Evolutionary conservation across 2,797 vertebrate genomes (phyloP), one percentile per base, ranked within the genome.

Genomic region (Chelmon rostratus): DNA sequence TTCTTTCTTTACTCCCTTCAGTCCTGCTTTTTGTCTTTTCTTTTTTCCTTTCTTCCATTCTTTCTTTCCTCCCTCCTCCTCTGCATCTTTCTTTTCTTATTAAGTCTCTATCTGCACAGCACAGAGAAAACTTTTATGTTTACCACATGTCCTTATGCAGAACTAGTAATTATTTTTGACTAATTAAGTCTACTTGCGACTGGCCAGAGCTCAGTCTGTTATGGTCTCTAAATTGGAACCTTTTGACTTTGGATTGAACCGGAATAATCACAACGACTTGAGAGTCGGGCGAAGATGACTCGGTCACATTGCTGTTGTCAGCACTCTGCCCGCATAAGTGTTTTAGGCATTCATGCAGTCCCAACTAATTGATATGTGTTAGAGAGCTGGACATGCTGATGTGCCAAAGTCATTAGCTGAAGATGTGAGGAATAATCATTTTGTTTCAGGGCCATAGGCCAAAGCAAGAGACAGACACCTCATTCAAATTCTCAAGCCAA

Each of bases 341-440:
- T 87, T 76, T 78, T 40, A 62, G 68, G 88, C 84, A 78, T 84
- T 81, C 79, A 88, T 81, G 87, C 81, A 25, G 85, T 69, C 78
- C 72, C 67, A 65, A 31, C 86, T 91, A 93, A 92, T 91, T 92
- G 92, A 93, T 91, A 89, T 90, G 89, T 90, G 90, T 88, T 82
- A 78, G 76, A 84, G 84, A 78, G 78, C 6, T 3, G 64, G 79
- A 79, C 82, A 85, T 87, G 89, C 90, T 90, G 87, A 92, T 90
- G 89, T 71, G 84, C 86, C 84, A 90, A 79, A 89, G 84, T 93
- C 89, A 91, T 94, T 93, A 93, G 86, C 88, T 69, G 71, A 91
- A 92, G n/a, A 92, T 88, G 79, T 87, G 81, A 91, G 84, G 81
- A 90, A 89, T 88, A 91, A 92, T 94, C 86, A 84, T 89, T 91